These are phyloP conservation scores for Plebejus melissa DNA, from an alignment of 2,888 invertebrate genomes.

Conservation along the genomic window DNA sequence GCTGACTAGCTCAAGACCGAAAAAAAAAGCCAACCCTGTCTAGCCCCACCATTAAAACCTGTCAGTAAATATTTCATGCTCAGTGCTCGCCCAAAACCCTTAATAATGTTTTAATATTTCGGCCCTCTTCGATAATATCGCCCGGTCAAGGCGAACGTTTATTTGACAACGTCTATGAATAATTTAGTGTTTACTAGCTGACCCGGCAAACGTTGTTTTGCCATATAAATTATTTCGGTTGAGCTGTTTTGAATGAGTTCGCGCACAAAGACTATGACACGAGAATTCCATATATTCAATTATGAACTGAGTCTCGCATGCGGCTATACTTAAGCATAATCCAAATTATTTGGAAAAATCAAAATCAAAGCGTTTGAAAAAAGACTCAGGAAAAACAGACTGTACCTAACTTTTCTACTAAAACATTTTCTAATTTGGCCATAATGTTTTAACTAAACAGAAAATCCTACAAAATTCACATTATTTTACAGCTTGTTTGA, in stretches of 20 bases:
- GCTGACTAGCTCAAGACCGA: not conserved
- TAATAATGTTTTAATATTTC: constrained; percentile 15
- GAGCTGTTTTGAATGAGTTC: too few relatives aligned
- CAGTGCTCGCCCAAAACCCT: not conserved
- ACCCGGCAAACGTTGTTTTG: too few relatives aligned
- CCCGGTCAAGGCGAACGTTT: not conserved
- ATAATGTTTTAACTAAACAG: too few relatives aligned
- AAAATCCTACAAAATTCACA: not conserved
- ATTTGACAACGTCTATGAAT: constrained; percentile 16
- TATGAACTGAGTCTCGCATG: not conserved
- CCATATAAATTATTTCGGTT: too few relatives aligned
- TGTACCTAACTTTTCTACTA: too few relatives aligned
- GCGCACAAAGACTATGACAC: too few relatives aligned
- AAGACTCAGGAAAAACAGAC: not conserved
- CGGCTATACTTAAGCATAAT: not conserved
- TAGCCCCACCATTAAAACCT: not conserved
- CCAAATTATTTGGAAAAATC: not conserved
- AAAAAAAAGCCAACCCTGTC: not conserved
- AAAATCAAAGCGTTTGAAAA: not conserved
- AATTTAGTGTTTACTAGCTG: not conserved
- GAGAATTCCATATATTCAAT: not conserved
- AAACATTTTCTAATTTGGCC: too few relatives aligned
- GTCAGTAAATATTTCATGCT: constrained; percentile 2
- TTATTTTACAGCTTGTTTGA: not conserved
- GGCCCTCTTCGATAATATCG: not conserved